These are phyloP conservation scores for Andrena flavipes DNA, from an alignment of 2,888 invertebrate species.

Conservation along the genomic window DNA sequence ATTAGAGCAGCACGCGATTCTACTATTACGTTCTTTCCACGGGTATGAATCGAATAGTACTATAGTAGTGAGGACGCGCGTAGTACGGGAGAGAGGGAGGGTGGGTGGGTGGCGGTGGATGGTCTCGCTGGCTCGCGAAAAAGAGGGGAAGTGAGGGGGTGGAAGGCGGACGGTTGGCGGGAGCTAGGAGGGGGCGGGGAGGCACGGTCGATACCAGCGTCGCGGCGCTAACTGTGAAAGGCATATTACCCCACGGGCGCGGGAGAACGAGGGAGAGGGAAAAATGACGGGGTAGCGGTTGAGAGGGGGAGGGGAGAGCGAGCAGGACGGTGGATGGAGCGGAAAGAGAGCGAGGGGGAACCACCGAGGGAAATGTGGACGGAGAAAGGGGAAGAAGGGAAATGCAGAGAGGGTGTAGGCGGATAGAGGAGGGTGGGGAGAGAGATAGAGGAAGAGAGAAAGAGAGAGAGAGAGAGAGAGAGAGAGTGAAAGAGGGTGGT, in stretches of 20 bases:
- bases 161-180: conserved; percentile 45
- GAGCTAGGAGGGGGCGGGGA: conserved; percentile 43
- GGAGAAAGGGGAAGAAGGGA: conserved; percentile 21
- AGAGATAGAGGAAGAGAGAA: conserved; percentile 4
- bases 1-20: conserved; percentile 72
- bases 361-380: conserved; percentile 21
- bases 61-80: conserved; percentile 66
- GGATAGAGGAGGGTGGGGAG: conserved; percentile 42
- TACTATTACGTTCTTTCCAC: conserved; percentile 68
- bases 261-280: conserved; percentile 31
- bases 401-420: conserved; percentile 19
- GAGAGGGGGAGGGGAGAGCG: conserved; percentile 7
- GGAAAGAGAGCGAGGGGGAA: conserved; percentile 1
- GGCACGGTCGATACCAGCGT: conserved; percentile 76
- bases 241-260: conserved; percentile 63
- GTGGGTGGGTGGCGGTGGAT: conserved; percentile 25
- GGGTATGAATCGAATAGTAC: conserved; percentile 75
- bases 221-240: conserved; percentile 76
- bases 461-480: neutral
- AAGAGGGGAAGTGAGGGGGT: conserved; percentile 46
- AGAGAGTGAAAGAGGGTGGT: conserved; percentile 26
- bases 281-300: neutral
- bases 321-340: conserved; percentile 13
- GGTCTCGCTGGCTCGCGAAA: conserved; percentile 39
- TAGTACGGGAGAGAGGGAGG: conserved; percentile 47